phyloP scores from a whole-genome alignment of 2,113 vertebrate genomes.

The Addax nasomaculatus region DNA sequence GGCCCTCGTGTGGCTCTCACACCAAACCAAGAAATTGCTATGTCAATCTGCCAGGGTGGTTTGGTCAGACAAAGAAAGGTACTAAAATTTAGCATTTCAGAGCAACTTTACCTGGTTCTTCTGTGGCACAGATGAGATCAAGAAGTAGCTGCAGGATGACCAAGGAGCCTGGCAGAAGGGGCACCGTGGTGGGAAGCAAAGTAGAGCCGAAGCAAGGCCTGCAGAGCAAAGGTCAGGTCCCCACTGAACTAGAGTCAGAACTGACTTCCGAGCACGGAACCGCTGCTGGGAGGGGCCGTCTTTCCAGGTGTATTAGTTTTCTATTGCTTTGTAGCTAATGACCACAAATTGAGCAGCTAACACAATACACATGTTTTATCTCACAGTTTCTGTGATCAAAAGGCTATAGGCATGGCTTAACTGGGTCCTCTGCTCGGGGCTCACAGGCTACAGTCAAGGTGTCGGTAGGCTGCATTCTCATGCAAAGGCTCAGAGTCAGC shows the following conservation, averaged over 20 bases:
- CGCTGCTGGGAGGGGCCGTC: neutral
- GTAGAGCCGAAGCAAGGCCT: neutral
- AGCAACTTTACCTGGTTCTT: neutral
- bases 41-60: neutral
- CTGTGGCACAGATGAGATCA: neutral
- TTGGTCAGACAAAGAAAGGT: neutral
- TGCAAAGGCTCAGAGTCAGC: neutral
- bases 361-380: neutral
- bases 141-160: neutral
- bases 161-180: neutral
- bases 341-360: neutral
- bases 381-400: neutral
- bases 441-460: neutral
- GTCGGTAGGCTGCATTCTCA: neutral
- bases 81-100: neutral
- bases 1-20: neutral
- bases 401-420: neutral
- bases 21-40: neutral
- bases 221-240: neutral
- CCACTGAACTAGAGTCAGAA: neutral
- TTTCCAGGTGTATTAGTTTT: neutral
- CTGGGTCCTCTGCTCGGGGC: neutral
- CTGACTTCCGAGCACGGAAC: neutral
- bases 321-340: neutral
- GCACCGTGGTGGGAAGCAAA: fast-evolving